Conservation (phyloP, 2,888 invertebrate genomes). For the Dasypolia templi region DNA sequence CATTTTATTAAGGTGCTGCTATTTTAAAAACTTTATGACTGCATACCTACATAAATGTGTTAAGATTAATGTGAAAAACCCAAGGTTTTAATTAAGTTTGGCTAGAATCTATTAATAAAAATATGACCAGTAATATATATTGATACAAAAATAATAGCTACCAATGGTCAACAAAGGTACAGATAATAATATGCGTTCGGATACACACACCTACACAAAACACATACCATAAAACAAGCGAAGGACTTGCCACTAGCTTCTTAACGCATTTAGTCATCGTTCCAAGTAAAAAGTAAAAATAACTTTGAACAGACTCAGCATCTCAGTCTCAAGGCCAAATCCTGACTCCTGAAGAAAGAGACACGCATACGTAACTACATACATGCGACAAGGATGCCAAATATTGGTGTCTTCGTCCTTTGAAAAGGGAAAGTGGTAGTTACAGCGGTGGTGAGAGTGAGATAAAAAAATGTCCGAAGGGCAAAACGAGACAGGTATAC, state of each 20-base stretch:
- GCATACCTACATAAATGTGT: too few species aligned
- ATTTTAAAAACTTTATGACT: conserved; percentile 8
- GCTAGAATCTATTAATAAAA: background rate
- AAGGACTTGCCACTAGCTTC: conserved; percentile 75
- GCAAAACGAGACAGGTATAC: conserved; percentile 76
- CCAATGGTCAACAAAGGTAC: conserved; percentile 65
- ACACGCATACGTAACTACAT: conserved; percentile 64
- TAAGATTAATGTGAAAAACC: background rate
- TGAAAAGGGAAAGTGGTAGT: conserved; percentile 90
- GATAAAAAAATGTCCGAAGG: conserved; percentile 88
- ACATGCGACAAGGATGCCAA: conserved; percentile 68
- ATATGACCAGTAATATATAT: conserved; percentile 15
- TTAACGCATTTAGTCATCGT: conserved; percentile 89
- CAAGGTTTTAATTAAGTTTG: background rate
- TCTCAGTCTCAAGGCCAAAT: conserved; percentile 89
- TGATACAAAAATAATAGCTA: conserved; percentile 58
- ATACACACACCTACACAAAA: conserved; percentile 68
- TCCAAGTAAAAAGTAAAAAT: conserved; percentile 90
- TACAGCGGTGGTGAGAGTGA: conserved; percentile 87
- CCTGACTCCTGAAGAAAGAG: conserved; percentile 80
- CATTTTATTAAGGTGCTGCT: background rate
- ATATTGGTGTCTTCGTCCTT: conserved; percentile 88
- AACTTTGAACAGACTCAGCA: conserved; percentile 86
- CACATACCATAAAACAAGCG: conserved; percentile 70
- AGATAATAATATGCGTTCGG: conserved; percentile 66